Conservation (phyloP, 2,113 vertebrate genomes). For the Callochromis pleurospilus region DNA sequence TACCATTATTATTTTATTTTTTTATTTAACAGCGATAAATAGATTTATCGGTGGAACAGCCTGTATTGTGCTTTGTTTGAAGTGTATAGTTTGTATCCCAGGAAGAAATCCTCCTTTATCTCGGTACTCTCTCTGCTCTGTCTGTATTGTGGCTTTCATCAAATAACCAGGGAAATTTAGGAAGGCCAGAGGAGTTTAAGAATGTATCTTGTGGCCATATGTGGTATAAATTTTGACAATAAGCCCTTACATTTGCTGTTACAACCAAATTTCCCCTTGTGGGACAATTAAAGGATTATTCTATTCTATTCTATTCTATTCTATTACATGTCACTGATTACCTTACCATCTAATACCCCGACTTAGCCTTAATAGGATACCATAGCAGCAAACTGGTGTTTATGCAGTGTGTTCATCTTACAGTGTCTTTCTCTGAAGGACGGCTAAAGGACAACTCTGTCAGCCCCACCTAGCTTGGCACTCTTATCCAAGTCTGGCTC, state of each 20-base stretch:
- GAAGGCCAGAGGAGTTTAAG: neutral
- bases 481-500: slow-evolving; percentile 58
- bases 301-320: no score
- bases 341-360: neutral
- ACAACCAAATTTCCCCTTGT: no score
- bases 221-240: neutral
- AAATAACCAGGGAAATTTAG: neutral
- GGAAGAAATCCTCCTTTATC: neutral
- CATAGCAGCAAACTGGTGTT: neutral
- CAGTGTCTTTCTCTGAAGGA: slow-evolving; percentile 36
- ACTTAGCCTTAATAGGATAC: neutral
- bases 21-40: neutral
- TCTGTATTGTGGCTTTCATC: neutral
- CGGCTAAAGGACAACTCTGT: slow-evolving; percentile 47
- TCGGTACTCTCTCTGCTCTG: neutral
- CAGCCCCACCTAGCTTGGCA: slow-evolving; percentile 55
- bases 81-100: neutral
- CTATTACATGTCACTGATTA: neutral
- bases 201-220: neutral
- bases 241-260: neutral
- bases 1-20: neutral
- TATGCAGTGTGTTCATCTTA: neutral
- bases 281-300: no score
- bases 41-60: neutral
- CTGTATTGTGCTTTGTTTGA: slow-evolving; percentile 1